Evolutionary conservation across 2,888 invertebrate genomes (phyloP).

Genomic region (Nomada lathburiana): DNA sequence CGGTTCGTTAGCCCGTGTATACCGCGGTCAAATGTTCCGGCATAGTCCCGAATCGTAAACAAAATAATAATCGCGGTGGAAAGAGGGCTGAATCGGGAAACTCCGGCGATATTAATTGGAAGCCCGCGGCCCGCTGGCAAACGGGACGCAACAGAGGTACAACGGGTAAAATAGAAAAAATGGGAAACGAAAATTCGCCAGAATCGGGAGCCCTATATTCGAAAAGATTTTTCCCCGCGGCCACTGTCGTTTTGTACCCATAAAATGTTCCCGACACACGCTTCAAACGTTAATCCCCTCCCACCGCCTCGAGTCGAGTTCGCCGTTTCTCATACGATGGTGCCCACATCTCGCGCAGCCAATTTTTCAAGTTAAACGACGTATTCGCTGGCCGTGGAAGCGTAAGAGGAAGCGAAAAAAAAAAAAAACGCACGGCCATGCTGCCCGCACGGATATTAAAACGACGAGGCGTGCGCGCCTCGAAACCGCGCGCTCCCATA

Average conservation of each 20-base stretch:
- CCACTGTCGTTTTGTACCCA: constrained; percentile 31
- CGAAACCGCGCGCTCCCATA: constrained; percentile 6
- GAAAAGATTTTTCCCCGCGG: constrained; percentile 19
- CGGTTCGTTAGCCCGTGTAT: constrained; percentile 5
- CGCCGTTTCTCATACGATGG: constrained; percentile 48
- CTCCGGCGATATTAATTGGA: constrained; percentile 19
- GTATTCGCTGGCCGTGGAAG: constrained; percentile 39
- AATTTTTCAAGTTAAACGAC: constrained; percentile 67
- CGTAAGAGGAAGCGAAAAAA: background rate
- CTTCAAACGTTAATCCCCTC: constrained; percentile 57
- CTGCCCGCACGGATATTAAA: constrained; percentile 56
- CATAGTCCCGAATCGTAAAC: constrained; percentile 12
- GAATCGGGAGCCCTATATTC: background rate
- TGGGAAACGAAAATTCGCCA: background rate
- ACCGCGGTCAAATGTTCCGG: constrained; percentile 2
- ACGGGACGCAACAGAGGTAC: background rate
- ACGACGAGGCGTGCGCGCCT: constrained; percentile 29
- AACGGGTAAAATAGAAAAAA: background rate
- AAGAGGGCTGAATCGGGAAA: background rate
- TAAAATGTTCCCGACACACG: constrained; percentile 35
- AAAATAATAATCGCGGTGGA: constrained; percentile 25
- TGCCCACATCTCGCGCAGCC: constrained; percentile 28
- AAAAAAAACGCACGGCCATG: background rate
- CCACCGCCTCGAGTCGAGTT: constrained; percentile 19
- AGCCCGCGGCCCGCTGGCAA: background rate